Conservation (phyloP, 1,140 invertebrate genomes). For the Drosophila guanche region DNA sequence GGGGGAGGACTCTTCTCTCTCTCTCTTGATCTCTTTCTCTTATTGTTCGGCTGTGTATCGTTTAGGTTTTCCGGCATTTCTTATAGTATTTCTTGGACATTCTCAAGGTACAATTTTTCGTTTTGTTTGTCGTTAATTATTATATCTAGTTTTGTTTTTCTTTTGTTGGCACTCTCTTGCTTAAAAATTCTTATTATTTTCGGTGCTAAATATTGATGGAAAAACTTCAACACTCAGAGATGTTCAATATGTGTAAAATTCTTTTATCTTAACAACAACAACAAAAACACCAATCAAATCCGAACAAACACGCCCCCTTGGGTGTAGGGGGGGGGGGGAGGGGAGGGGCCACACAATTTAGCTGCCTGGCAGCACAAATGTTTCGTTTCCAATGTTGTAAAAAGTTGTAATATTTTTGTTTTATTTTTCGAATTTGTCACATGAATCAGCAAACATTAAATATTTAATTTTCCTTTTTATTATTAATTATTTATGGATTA, state of each 20-base stretch:
- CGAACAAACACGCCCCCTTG: slow-evolving; percentile 12
- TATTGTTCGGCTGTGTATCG: slow-evolving; percentile 61
- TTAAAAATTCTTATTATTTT: slow-evolving; percentile 35
- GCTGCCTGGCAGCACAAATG: slow-evolving; percentile 29
- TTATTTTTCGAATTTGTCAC: slow-evolving; percentile 36
- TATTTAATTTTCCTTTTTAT: slow-evolving; percentile 16
- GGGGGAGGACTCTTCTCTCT: slow-evolving; percentile 26
- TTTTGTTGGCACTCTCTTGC: slow-evolving; percentile 65
- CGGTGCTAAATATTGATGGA: slow-evolving; percentile 71
- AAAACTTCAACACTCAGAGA: slow-evolving; percentile 78
- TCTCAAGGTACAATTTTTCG: slow-evolving; percentile 68
- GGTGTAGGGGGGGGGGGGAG: background rate
- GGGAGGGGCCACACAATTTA: slow-evolving; percentile 33
- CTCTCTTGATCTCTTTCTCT: slow-evolving; percentile 3
- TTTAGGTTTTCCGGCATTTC: slow-evolving; percentile 27
- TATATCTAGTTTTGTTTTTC: slow-evolving; percentile 24
- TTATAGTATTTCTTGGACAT: slow-evolving; percentile 41
- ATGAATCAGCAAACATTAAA: slow-evolving; percentile 64
- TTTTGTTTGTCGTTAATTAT: slow-evolving; percentile 39
- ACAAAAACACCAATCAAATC: slow-evolving; percentile 30
- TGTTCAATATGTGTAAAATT: slow-evolving; percentile 73
- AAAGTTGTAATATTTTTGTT: slow-evolving; percentile 31
- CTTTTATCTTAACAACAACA: slow-evolving; percentile 42
- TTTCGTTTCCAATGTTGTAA: slow-evolving; percentile 22
- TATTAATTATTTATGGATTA: slow-evolving; percentile 36